Evolutionary conservation across 2,113 vertebrate genomes (phyloP).

Genomic region (Bucco capensis): DNA sequence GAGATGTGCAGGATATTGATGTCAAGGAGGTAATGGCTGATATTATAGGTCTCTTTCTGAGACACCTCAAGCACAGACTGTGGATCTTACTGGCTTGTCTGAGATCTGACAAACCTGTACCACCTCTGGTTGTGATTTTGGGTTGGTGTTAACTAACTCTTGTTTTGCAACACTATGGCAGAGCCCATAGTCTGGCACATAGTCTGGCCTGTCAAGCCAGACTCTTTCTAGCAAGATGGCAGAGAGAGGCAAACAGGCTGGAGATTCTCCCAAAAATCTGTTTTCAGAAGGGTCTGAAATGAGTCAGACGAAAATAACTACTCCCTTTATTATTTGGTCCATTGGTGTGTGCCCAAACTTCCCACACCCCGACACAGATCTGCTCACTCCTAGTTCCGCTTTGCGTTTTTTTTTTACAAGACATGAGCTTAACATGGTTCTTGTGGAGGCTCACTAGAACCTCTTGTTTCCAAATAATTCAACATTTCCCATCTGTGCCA

Average conservation of each 20-base stretch:
- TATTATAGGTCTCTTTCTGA: background rate
- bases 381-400: background rate
- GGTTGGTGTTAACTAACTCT: too few species aligned
- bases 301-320: background rate
- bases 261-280: background rate
- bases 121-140: background rate
- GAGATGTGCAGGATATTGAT: background rate
- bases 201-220: background rate
- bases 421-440: background rate
- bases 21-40: background rate
- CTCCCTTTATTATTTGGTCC: background rate
- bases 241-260: background rate
- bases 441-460: background rate
- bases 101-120: background rate
- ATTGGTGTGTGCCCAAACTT: fast-evolving
- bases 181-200: fast-evolving
- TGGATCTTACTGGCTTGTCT: background rate
- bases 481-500: background rate
- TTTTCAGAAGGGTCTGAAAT: background rate
- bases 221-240: background rate
- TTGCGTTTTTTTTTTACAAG: background rate
- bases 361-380: fast-evolving
- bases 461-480: background rate
- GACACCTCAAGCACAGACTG: background rate
- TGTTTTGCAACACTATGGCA: background rate